Conservation (phyloP, 2,113 vertebrate species). For the Nothocercus nigrocapillus region DNA sequence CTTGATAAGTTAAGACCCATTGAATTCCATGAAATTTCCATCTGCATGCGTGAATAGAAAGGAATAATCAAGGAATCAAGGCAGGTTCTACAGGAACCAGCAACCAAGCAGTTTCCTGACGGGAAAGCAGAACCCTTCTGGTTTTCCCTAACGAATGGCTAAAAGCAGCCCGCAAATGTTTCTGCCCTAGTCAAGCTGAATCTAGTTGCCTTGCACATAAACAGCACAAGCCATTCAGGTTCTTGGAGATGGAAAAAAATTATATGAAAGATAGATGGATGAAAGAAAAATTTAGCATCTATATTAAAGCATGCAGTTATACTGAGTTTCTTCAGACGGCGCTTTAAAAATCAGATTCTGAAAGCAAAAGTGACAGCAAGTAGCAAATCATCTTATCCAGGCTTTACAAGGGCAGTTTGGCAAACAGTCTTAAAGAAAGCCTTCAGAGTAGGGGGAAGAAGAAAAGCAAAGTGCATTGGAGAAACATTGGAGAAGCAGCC, state of each 20-base stretch:
- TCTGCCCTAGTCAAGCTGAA: not conserved
- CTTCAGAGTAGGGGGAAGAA: accelerated
- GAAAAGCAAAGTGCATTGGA: not conserved
- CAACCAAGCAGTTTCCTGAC: not conserved
- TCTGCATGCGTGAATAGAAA: not conserved
- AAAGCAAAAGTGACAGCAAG: not conserved
- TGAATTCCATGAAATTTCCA: not conserved
- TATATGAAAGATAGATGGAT: no score
- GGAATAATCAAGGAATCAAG: not conserved
- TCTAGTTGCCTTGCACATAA: not conserved
- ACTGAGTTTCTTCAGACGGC: not conserved
- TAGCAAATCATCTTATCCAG: not conserved
- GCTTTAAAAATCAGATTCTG: not conserved
- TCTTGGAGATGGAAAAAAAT: not conserved
- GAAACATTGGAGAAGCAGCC: not conserved
- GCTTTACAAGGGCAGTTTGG: not conserved
- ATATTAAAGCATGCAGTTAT: not conserved
- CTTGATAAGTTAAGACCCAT: not conserved
- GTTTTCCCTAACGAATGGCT: not conserved
- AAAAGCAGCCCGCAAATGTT: not conserved
- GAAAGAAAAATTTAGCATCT: not conserved
- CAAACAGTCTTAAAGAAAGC: not conserved
- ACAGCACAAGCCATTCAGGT: not conserved
- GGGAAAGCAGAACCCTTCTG: not conserved
- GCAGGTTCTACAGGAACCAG: not conserved